Evolutionary conservation across 2,888 invertebrate species (phyloP).

Genomic region (Cephonodes hylas): DNA sequence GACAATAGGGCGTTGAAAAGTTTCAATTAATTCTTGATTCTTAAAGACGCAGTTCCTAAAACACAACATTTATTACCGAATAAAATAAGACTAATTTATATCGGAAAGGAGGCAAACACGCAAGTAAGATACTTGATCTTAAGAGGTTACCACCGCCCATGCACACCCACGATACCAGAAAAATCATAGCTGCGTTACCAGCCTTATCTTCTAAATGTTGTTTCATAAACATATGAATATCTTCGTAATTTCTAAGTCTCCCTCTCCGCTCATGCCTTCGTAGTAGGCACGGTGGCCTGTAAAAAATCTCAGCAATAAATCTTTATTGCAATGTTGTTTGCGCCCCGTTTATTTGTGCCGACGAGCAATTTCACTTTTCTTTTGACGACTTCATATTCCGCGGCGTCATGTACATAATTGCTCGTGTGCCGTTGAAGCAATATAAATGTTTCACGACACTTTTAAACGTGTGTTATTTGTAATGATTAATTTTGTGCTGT

Average conservation of each 20-base stretch:
- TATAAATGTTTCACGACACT: conserved; percentile 35
- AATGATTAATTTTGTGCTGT: background rate
- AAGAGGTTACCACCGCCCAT: too few relatives aligned
- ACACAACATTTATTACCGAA: too few relatives aligned
- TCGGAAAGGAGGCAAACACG: too few relatives aligned
- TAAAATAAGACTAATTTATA: too few relatives aligned
- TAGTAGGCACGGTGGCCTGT: conserved; percentile 32
- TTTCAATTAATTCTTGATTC: too few relatives aligned
- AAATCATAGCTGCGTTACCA: too few relatives aligned
- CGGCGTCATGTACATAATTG: conserved; percentile 56
- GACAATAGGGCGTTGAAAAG: too few relatives aligned
- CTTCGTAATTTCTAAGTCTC: background rate
- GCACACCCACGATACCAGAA: too few relatives aligned
- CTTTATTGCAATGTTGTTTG: conserved; percentile 76
- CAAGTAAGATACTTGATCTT: too few relatives aligned
- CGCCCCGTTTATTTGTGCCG: conserved; percentile 68
- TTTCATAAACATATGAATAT: background rate
- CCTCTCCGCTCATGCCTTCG: conserved; percentile 24
- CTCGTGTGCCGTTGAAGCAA: conserved; percentile 39
- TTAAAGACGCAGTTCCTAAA: too few relatives aligned
- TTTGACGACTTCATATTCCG: conserved; percentile 64
- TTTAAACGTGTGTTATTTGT: background rate
- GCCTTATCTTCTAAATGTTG: too few relatives aligned
- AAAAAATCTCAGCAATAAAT: conserved; percentile 75
- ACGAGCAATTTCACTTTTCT: conserved; percentile 66